Conservation (phyloP, 2,797 vertebrate genomes). For the Microctenopoma steveboyesi region DNA sequence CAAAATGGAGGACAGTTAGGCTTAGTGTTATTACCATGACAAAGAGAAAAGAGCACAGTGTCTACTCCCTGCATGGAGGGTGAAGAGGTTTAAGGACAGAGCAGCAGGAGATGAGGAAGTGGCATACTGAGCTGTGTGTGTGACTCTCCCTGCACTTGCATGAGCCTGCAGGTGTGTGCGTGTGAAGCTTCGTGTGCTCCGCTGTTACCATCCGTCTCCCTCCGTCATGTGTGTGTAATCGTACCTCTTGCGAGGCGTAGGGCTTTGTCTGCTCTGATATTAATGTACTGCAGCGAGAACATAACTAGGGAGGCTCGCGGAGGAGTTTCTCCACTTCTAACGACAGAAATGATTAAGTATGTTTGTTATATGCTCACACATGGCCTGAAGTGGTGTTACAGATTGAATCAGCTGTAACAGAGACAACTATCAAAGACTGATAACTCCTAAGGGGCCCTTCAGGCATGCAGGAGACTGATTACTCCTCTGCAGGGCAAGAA, state of each 20-base stretch:
- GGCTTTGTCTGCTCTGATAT: slow-evolving; percentile 71
- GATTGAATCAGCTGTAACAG: slow-evolving; percentile 73
- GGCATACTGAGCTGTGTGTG: slow-evolving; percentile 71
- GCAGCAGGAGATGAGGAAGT: slow-evolving; percentile 85
- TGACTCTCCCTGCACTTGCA: slow-evolving; percentile 48
- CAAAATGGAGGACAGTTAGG: slow-evolving; percentile 85
- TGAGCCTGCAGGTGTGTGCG: slow-evolving; percentile 55
- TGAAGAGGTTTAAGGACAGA: slow-evolving; percentile 82
- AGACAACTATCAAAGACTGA: slow-evolving; percentile 78
- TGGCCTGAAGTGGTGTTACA: slow-evolving; percentile 70
- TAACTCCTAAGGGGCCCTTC: slow-evolving; percentile 78
- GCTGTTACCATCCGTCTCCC: slow-evolving; percentile 33
- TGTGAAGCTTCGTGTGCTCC: slow-evolving; percentile 18
- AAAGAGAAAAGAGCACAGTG: slow-evolving; percentile 81
- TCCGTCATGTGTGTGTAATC: slow-evolving; percentile 58
- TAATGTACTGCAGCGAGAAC: slow-evolving; percentile 65
- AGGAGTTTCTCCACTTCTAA: slow-evolving; percentile 61
- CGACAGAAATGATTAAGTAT: slow-evolving; percentile 70
- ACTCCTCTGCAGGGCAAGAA: slow-evolving; percentile 76
- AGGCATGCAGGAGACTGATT: slow-evolving; percentile 79
- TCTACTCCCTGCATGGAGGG: slow-evolving; percentile 80
- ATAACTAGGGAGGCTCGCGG: slow-evolving; percentile 50
- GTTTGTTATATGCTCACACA: slow-evolving; percentile 67
- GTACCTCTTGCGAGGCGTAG: slow-evolving; percentile 59
- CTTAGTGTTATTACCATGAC: slow-evolving; percentile 86